Percentiles rank a stretch among this genome's conserved stretches.
Conservation (phyloP, 2,888 invertebrate species). For the Nemoura dubitans region DNA sequence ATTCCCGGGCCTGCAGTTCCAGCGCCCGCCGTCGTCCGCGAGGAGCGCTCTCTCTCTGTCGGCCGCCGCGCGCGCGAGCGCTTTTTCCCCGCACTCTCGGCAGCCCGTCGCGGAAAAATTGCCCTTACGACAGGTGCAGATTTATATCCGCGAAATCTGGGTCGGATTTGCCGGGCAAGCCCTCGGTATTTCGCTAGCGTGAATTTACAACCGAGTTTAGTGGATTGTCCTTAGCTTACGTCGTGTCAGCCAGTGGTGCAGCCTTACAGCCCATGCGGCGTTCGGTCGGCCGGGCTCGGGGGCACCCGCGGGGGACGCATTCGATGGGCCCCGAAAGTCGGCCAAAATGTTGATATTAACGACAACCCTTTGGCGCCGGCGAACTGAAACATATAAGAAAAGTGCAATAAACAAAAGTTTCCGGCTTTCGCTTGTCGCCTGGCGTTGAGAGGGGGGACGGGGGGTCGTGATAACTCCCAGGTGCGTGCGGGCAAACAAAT, state of each 20-base stretch:
- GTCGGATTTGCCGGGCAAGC: constrained; percentile 41
- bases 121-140: constrained; percentile 45
- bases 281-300: no score
- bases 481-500: neutral
- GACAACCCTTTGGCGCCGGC: neutral
- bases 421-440: neutral
- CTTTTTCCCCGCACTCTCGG: neutral
- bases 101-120: constrained; percentile 41
- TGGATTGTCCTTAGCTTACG: constrained; percentile 38
- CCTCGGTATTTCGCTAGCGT: constrained; percentile 42
- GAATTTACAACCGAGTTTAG: constrained; percentile 48
- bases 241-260: neutral
- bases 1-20: neutral
- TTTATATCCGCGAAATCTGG: constrained; percentile 44
- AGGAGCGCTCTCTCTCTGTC: neutral
- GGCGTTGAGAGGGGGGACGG: no score
- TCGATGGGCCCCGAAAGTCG: neutral
- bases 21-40: neutral
- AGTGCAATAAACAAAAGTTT: neutral
- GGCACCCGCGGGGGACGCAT: neutral
- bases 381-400: neutral
- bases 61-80: neutral
- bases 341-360: neutral
- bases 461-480: neutral
- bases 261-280: no score